Evolutionary conservation across 2,888 invertebrate species (phyloP), one percentile per base, ranked within the genome.

Genomic region (Asteroscopus sphinx): DNA sequence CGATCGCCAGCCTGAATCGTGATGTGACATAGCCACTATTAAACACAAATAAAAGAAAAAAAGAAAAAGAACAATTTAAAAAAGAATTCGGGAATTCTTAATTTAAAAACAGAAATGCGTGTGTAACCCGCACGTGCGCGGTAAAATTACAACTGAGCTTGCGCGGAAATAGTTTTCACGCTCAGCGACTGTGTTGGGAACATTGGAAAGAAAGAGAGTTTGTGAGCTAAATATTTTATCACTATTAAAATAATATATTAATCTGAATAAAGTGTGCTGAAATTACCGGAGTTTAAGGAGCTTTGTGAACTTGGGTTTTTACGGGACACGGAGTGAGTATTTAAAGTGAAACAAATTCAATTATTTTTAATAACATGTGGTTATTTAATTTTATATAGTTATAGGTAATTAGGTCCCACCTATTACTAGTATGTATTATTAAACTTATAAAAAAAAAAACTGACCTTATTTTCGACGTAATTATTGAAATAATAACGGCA

Each of bases 11-110:
- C 69, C 77, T 79, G 81, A 82, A 83, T 83, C 82, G 85, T 72
- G 87, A 82, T 83, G 85, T 86, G 88, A 90, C 88, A 86, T 81
- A 77, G 73, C 80, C 78, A 73, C 76, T 68, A 70, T 61, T 69
- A 17, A 33, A 51, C 5, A 45, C 45, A 60, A 76, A 35, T 63
- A 77, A 76, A 73, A 79, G 76, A 74, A 73, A 72, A 76, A 63
- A 21, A 46, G 12, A 25, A 46, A 61, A 69, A 59, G 16, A 42
- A 53, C 57, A 58, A 46, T 65, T 48, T 33, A 33, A 48, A 47
- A n/a, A n/a, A n/a, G n/a, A n/a, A 56, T 55, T 60, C 57, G 63
- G 72, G 39, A 39, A 61, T 70, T 76, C 69, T 64, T 66, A 73
- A 72, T 73, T 68, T 71, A 69, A 79, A 79, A 66, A 30, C 9